Percentiles rank a stretch among this genome's conserved stretches.
phyloP scores from a whole-genome alignment of 2,113 vertebrate genomes.

The Phaethon lepturus region DNA sequence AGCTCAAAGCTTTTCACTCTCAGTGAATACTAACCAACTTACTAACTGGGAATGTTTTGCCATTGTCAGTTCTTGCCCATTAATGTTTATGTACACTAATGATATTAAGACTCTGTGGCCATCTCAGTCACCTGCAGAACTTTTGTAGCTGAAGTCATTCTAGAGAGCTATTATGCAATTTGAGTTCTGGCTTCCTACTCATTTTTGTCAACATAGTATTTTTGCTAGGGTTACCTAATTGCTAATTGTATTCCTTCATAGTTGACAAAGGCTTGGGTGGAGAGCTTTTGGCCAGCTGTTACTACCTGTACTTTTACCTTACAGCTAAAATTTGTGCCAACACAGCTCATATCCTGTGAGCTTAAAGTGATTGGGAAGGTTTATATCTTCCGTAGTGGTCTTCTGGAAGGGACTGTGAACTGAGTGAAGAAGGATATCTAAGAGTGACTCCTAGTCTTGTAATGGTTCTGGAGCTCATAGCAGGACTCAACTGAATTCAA shows the following conservation, averaged over 20 bases:
- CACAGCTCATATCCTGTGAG: neutral
- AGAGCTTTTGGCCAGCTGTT: neutral
- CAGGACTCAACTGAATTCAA: neutral
- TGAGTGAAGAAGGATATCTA: neutral
- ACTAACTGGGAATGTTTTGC: neutral
- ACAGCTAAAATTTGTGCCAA: neutral
- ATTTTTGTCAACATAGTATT: neutral
- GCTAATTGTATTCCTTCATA: neutral
- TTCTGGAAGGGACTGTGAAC: neutral
- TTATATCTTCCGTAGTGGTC: neutral
- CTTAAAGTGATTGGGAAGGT: neutral
- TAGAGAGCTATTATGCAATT: neutral
- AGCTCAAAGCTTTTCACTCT: neutral
- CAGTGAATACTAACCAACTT: neutral
- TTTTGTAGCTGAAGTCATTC: neutral
- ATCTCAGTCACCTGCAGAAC: neutral
- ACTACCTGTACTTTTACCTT: neutral
- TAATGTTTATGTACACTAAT: neutral
- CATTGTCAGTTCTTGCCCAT: neutral
- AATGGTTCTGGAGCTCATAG: neutral
- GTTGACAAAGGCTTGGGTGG: neutral
- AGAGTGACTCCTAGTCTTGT: neutral
- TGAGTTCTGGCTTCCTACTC: neutral
- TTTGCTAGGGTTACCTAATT: neutral
- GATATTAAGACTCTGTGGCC: neutral